Conservation (phyloP, 2,888 invertebrate genomes). For the Endomychus coccineus region DNA sequence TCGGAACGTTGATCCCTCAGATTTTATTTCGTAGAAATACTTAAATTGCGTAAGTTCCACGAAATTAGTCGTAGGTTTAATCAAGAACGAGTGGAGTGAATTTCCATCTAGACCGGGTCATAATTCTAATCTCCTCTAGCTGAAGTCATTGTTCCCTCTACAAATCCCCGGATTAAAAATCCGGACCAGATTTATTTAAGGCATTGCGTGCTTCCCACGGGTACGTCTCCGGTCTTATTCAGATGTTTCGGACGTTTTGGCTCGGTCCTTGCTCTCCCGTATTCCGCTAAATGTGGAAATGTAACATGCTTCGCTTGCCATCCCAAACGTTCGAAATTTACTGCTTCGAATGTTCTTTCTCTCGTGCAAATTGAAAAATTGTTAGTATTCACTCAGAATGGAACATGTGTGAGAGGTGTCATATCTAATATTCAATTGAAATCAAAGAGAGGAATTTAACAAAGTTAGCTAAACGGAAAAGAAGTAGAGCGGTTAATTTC, state of each 20-base stretch:
- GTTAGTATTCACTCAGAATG: too few species aligned
- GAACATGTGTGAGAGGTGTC: too few species aligned
- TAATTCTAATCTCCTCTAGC: conserved; percentile 12
- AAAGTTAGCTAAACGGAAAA: too few species aligned
- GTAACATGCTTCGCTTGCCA: too few species aligned
- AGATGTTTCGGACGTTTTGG: conserved; percentile 25
- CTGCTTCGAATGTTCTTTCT: too few species aligned
- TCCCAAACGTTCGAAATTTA: too few species aligned
- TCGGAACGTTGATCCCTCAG: conserved; percentile 1
- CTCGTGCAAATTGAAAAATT: too few species aligned
- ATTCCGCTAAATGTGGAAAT: too few species aligned
- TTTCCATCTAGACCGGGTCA: conserved; percentile 4
- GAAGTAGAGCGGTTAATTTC: too few species aligned
- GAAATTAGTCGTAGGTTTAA: conserved; percentile 6
- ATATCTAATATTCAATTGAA: too few species aligned
- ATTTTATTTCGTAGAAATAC: conserved; percentile 8
- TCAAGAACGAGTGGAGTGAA: conserved; percentile 8
- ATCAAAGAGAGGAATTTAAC: too few species aligned
- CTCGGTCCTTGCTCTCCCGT: too few species aligned
- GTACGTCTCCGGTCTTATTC: conserved; percentile 26
- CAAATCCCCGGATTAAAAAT: conserved; percentile 35
- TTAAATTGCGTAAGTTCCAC: conserved; percentile 11
- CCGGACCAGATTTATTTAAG: conserved; percentile 33
- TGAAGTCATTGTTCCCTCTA: conserved; percentile 24
- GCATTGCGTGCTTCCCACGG: conserved; percentile 34